Conservation (phyloP, 2,113 vertebrate genomes). For the Odocoileus hemionus region DNA sequence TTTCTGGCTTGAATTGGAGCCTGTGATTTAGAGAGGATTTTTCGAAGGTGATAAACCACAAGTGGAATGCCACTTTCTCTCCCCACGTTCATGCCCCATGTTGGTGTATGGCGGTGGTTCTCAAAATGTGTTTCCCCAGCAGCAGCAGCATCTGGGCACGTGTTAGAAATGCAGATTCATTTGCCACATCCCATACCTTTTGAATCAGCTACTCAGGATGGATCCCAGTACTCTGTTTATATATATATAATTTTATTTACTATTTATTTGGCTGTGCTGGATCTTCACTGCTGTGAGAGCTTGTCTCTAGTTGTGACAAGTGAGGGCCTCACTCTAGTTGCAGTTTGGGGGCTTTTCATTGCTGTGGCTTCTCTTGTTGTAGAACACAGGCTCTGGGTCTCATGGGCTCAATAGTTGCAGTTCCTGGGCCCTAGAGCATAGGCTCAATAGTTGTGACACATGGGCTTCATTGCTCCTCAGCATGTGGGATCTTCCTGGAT, state of each 20-base stretch:
- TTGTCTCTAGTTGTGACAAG: background rate
- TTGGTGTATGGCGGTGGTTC: background rate
- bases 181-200: background rate
- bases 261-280: background rate
- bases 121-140: background rate
- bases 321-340: background rate
- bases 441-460: background rate
- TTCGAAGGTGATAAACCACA: background rate
- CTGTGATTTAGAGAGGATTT: slow-evolving; percentile 6
- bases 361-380: background rate
- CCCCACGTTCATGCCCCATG: background rate
- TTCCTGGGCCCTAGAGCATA: background rate
- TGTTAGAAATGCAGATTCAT: background rate
- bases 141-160: background rate
- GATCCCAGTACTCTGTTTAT: background rate
- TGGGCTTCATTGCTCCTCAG: background rate
- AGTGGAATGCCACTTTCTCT: background rate
- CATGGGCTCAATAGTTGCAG: background rate
- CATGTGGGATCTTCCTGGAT: background rate
- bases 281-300: background rate
- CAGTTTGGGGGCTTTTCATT: background rate
- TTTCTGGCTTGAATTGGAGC: slow-evolving; percentile 44
- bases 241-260: background rate
- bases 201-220: background rate
- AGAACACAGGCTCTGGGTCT: background rate